Percentiles rank a stretch among this genome's conserved stretches.
These are phyloP conservation scores for Neosilurus hyrtlii DNA, from an alignment of 2,797 vertebrate species.

Conservation along the genomic window DNA sequence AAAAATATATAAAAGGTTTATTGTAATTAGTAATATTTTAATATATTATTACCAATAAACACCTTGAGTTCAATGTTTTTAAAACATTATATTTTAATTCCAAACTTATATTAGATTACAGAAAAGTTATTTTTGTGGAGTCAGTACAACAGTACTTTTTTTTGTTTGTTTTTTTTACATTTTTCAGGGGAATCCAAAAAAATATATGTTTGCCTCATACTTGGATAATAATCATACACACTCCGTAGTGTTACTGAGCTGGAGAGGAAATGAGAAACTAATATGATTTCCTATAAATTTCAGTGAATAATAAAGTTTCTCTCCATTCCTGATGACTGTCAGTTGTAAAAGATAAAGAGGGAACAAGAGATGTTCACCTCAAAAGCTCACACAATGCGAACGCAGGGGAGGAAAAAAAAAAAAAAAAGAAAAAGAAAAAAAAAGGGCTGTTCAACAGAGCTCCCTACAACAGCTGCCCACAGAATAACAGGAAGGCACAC, in stretches of 20 bases:
- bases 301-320: slow-evolving; percentile 71
- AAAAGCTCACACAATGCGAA: slow-evolving; percentile 71
- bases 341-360: slow-evolving; percentile 74
- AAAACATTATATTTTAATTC: slow-evolving; percentile 99
- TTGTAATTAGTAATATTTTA: slow-evolving; percentile 55
- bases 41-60: slow-evolving; percentile 57
- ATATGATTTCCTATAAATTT: slow-evolving; percentile 60
- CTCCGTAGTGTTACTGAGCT: slow-evolving; percentile 73
- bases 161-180: slow-evolving; percentile 81
- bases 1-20: slow-evolving; percentile 56
- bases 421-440: slow-evolving; percentile 43
- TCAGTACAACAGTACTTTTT: slow-evolving; percentile 75
- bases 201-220: slow-evolving; percentile 65
- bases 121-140: slow-evolving; percentile 89
- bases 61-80: slow-evolving; percentile 83
- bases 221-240: slow-evolving; percentile 68
- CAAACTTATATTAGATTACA: slow-evolving; percentile 99
- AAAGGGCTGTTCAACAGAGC: slow-evolving; percentile 71
- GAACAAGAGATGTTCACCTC: slow-evolving; percentile 70
- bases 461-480: slow-evolving; percentile 82
- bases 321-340: slow-evolving; percentile 67
- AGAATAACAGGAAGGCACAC: slow-evolving; percentile 82
- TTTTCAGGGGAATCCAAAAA: slow-evolving; percentile 82
- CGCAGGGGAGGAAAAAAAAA: not conserved
- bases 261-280: slow-evolving; percentile 76